These are phyloP conservation scores for Trachelus iudaicus DNA, from an alignment of 2,888 invertebrate genomes.

Conservation along the genomic window DNA sequence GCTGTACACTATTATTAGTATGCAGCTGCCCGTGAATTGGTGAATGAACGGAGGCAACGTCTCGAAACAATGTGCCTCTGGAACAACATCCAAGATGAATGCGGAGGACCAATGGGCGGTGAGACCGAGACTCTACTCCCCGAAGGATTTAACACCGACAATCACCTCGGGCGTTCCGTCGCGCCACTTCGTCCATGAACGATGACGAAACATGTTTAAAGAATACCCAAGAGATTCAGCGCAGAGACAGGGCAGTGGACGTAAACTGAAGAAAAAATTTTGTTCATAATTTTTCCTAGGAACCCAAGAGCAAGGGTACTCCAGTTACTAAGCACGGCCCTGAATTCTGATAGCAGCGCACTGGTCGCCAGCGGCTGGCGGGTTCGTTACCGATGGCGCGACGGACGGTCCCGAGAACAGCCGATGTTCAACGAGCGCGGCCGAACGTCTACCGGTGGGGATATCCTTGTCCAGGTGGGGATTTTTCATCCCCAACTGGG, in stretches of 20 bases:
- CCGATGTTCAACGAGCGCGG: not conserved
- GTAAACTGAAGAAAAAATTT: no score
- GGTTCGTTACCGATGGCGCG: not conserved
- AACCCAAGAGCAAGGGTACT: not conserved
- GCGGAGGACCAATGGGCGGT: not conserved
- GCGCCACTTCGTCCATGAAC: not conserved
- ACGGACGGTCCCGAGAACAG: not conserved
- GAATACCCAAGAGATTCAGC: not conserved
- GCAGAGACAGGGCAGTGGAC: not conserved
- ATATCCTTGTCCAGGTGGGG: not conserved
- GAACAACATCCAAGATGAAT: not conserved
- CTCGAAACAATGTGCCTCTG: conserved; percentile 47
- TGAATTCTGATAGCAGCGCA: conserved; percentile 33
- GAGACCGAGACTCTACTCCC: not conserved
- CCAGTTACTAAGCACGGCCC: conserved; percentile 29
- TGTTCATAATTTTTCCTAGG: not conserved
- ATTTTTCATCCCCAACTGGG: not conserved
- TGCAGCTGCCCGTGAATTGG: conserved; percentile 57
- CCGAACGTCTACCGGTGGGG: not conserved
- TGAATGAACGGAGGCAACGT: conserved; percentile 53
- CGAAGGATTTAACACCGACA: not conserved
- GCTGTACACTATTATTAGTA: conserved; percentile 55
- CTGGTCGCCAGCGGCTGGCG: not conserved
- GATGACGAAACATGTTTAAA: not conserved
- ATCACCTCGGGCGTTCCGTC: not conserved